Percentiles rank a stretch among this genome's conserved stretches.
Evolutionary conservation across 2,113 vertebrate species (phyloP).

Genomic region (Microtus oregoni): DNA sequence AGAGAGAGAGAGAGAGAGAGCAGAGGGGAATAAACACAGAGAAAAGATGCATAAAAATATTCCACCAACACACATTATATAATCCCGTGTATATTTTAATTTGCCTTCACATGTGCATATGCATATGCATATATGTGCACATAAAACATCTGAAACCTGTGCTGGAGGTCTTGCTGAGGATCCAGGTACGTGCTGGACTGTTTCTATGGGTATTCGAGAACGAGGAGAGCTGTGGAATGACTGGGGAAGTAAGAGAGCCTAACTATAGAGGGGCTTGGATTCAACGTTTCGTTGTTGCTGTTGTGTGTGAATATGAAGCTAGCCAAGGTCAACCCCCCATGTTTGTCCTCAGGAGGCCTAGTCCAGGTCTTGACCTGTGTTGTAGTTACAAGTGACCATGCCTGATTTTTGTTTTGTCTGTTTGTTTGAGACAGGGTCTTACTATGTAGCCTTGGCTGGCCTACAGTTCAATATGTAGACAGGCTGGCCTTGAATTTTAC

Average conservation of each 20-base stretch:
- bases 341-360: not conserved
- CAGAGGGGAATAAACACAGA: constrained; percentile 45
- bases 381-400: not conserved
- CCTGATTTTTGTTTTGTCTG: not conserved
- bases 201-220: not conserved
- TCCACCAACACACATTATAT: not conserved
- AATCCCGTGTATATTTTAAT: constrained; percentile 16
- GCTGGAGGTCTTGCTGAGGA: not conserved
- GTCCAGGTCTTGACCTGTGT: not conserved
- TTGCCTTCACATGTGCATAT: not conserved
- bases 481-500: not conserved
- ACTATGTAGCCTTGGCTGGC: not conserved
- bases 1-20: not conserved
- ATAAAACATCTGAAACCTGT: not conserved
- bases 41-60: constrained; percentile 33
- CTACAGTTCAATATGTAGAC: not conserved
- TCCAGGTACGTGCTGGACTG: not conserved
- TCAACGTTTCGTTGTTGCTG: not conserved
- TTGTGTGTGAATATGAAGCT: not conserved
- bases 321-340: not conserved
- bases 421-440: not conserved
- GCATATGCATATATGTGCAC: not conserved
- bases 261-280: not conserved
- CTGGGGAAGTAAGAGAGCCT: not conserved
- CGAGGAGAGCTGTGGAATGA: not conserved